These are phyloP conservation scores for Micrastur ruficollis DNA, from an alignment of 2,797 vertebrate genomes.

Conservation along the genomic window DNA sequence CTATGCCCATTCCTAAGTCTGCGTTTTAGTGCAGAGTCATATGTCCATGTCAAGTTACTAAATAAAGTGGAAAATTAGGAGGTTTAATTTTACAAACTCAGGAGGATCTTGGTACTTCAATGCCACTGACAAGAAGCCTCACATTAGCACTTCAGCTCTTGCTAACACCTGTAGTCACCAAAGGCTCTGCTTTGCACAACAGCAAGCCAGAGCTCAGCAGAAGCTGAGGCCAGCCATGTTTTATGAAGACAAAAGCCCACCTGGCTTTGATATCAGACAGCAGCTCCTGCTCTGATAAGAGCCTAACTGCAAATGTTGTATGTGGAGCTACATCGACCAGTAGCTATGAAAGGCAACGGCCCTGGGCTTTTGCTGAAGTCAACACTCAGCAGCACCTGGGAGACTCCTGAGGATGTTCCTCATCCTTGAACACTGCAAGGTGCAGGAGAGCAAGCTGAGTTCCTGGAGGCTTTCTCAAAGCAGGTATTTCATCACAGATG, in stretches of 20 bases:
- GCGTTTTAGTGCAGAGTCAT: not conserved
- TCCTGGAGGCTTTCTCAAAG: not conserved
- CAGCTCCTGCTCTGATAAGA: not conserved
- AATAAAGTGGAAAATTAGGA: not conserved
- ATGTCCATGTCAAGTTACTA: not conserved
- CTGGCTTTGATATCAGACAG: not conserved
- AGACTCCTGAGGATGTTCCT: not conserved
- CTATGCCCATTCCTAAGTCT: not conserved
- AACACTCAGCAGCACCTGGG: not conserved
- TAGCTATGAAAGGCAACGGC: not conserved
- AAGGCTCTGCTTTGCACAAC: not conserved
- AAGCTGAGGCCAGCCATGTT: not conserved
- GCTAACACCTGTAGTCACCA: not conserved
- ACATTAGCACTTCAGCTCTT: accelerated
- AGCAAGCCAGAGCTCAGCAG: not conserved
- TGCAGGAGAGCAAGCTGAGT: not conserved
- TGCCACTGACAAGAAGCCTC: not conserved
- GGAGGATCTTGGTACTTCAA: not conserved
- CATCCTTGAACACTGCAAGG: accelerated
- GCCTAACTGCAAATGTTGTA: accelerated
- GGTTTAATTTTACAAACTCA: not conserved
- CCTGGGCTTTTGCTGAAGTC: not conserved
- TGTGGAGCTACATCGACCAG: accelerated
- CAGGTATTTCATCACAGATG: not conserved
- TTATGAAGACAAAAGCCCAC: not conserved